Conservation (phyloP, 37 sponge, comb jelly and placozoan genomes). For the Tethya wilhelma region DNA sequence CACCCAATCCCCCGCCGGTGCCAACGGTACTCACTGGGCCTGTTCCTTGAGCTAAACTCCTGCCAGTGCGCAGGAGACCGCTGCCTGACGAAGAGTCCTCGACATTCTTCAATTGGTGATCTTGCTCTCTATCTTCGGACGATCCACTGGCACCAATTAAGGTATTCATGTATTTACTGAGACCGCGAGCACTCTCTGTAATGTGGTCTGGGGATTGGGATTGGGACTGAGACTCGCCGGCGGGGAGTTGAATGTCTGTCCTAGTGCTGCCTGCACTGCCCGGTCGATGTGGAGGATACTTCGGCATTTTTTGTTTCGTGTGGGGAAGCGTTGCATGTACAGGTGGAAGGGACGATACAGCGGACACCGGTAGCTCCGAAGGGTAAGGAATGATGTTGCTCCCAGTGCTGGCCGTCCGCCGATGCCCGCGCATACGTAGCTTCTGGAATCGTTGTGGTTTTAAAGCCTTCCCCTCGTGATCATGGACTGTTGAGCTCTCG, state of each 20-base stretch:
- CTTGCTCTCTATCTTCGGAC: not conserved
- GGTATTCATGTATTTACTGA: slow-evolving; percentile 7
- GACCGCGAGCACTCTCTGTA: not conserved
- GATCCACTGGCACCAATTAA: slow-evolving; percentile 3
- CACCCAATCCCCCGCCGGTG: not conserved
- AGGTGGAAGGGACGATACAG: not conserved
- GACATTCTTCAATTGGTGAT: not conserved
- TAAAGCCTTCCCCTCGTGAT: not conserved
- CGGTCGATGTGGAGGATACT: slow-evolving; percentile 12
- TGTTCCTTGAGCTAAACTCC: not conserved
- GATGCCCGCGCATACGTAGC: slow-evolving; percentile 10
- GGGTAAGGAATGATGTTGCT: slow-evolving; percentile 8
- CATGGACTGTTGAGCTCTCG: not conserved
- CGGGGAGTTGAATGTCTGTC: not conserved
- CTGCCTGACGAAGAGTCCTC: not conserved
- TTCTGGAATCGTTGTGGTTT: slow-evolving; percentile 19
- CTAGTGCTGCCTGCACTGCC: slow-evolving; percentile 49
- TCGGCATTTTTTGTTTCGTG: not conserved
- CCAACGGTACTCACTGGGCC: not conserved
- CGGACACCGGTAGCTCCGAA: not conserved
- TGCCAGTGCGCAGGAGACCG: not conserved
- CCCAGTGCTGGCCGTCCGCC: slow-evolving; percentile 60
- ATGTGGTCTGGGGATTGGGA: slow-evolving; percentile 2
- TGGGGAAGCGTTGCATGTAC: not conserved
- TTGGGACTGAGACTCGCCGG: not conserved